A percentile compares a stretch with the other conserved stretches of the same genome.
phyloP scores from a whole-genome alignment of 2,113 vertebrate genomes.

The Salvelinus alpinus region DNA sequence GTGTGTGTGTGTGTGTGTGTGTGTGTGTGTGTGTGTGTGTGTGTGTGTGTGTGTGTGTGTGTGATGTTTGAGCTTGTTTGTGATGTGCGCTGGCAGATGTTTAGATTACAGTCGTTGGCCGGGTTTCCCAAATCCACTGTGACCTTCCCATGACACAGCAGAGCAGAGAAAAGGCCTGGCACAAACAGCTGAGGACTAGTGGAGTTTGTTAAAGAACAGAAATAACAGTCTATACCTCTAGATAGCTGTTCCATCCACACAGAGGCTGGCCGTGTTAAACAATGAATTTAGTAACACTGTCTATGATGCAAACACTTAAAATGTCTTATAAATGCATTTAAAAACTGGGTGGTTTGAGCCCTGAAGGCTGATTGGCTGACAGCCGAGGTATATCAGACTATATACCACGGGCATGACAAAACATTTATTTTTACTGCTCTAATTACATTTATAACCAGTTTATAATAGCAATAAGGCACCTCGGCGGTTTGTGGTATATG shows the following conservation, averaged over 20 bases:
- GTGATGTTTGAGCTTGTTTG: not conserved
- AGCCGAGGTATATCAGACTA: no score
- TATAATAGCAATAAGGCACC: no score
- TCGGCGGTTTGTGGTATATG: no score
- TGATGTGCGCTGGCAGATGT: conserved; percentile 16
- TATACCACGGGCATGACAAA: no score
- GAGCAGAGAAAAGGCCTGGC: not conserved
- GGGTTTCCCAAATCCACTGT: not conserved
- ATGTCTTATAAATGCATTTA: not conserved
- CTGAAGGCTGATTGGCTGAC: no score
- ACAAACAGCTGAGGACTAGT: not conserved
- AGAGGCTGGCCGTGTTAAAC: not conserved
- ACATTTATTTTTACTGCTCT: no score
- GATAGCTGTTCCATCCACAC: not conserved
- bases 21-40: no score
- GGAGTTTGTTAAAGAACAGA: not conserved
- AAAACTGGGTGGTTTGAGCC: no score
- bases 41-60: no score
- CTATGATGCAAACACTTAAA: not conserved
- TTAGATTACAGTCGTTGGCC: not conserved
- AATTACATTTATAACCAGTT: no score
- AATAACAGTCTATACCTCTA: not conserved
- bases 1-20: no score
- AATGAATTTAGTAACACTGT: not conserved
- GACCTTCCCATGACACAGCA: not conserved